phyloP scores from a whole-genome alignment of 1,140 invertebrate species.

The Bombus affinis region DNA sequence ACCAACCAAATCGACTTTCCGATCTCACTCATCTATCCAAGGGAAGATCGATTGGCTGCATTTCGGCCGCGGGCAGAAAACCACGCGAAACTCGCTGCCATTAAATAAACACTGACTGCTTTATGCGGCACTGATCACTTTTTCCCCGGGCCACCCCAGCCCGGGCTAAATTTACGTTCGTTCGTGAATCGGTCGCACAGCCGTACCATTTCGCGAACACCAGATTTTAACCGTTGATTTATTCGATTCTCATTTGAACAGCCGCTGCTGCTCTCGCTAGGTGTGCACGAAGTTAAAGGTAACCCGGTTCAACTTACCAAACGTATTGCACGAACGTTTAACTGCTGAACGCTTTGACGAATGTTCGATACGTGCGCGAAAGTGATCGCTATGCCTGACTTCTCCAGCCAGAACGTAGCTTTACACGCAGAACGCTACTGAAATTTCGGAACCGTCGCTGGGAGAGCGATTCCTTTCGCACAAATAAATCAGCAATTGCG shows the following conservation, averaged over 20 bases:
- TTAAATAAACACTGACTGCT: constrained; percentile 33
- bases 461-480: no score
- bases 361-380: no score
- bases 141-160: background rate
- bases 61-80: background rate
- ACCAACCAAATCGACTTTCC: constrained; percentile 60
- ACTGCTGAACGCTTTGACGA: no score
- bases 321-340: no score
- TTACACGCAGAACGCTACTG: no score
- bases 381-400: no score
- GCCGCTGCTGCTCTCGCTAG: background rate
- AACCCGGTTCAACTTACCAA: no score
- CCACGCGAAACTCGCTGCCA: background rate
- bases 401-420: no score
- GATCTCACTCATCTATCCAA: constrained; percentile 44
- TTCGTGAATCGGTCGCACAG: background rate
- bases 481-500: no score
- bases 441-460: no score
- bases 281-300: no score
- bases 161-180: constrained; percentile 4
- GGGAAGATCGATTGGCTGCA: constrained; percentile 31
- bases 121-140: constrained; percentile 27
- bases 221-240: constrained; percentile 12
- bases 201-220: background rate
- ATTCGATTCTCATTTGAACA: constrained; percentile 5